Conservation (phyloP, 2,113 vertebrate genomes). For the Rhinopomastus cyanomelas region DNA sequence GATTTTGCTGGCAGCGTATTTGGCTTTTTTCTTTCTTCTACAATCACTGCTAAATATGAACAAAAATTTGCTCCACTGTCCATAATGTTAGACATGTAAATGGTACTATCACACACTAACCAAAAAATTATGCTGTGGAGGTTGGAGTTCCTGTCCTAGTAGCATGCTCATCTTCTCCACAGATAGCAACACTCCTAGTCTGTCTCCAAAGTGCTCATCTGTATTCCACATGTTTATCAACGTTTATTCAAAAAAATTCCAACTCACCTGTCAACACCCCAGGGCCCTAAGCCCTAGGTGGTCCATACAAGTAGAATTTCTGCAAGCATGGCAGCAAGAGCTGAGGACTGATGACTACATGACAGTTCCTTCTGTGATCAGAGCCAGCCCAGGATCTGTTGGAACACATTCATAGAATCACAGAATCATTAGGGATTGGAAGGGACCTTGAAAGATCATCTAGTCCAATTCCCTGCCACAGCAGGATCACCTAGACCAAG, state of each 20-base stretch:
- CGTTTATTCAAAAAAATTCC: not conserved
- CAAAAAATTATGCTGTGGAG: not conserved
- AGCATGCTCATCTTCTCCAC: not conserved
- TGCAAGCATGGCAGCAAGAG: not conserved
- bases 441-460: no score
- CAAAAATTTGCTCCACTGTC: not conserved
- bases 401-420: not conserved
- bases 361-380: not conserved
- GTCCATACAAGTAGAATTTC: not conserved
- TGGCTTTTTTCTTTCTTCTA: not conserved
- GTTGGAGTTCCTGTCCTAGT: not conserved
- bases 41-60: slow-evolving; percentile 6
- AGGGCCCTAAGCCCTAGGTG: not conserved
- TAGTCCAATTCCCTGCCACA: no score
- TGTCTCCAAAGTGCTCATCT: not conserved
- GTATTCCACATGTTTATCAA: not conserved
- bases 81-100: slow-evolving; percentile 5
- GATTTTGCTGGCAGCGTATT: slow-evolving; percentile 25
- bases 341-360: not conserved
- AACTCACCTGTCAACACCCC: accelerated
- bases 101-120: not conserved
- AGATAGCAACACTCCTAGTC: not conserved
- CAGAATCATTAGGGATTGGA: no score
- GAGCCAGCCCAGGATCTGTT: not conserved
- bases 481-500: no score